phyloP scores from a whole-genome alignment of 1,140 invertebrate genomes.

The Megathymus violae region DNA sequence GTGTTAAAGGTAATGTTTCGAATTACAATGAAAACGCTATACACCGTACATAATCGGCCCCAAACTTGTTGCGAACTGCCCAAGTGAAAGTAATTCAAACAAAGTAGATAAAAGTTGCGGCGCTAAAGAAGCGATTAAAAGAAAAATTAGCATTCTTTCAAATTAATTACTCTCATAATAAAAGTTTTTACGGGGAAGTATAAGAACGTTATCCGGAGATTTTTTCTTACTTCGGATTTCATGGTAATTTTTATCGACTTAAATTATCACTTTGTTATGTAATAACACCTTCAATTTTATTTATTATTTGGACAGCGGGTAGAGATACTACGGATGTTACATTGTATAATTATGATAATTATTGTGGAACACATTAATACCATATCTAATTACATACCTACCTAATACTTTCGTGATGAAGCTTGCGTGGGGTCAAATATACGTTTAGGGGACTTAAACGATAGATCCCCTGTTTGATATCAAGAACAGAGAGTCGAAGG shows the following conservation, averaged over 20 bases:
- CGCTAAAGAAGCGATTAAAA: slow-evolving; percentile 80
- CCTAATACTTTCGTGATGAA: no score
- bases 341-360: no score
- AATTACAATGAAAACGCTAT: slow-evolving; percentile 25
- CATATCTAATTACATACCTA: no score
- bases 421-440: no score
- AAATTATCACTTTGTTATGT: slow-evolving; percentile 37
- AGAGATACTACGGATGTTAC: no score
- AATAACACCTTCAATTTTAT: slow-evolving; percentile 33
- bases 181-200: slow-evolving; percentile 68
- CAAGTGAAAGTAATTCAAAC: slow-evolving; percentile 77
- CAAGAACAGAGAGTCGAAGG: no score
- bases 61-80: slow-evolving; percentile 66
- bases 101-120: slow-evolving; percentile 80
- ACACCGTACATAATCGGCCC: slow-evolving; percentile 50
- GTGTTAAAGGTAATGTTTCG: slow-evolving; percentile 5
- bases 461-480: no score
- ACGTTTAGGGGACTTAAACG: no score
- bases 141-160: slow-evolving; percentile 80
- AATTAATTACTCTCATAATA: slow-evolving; percentile 79
- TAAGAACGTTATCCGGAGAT: slow-evolving; percentile 58
- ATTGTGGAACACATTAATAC: no score
- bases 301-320: no score
- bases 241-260: slow-evolving; percentile 37
- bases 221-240: slow-evolving; percentile 47